phyloP scores from a whole-genome alignment of 2,888 invertebrate genomes.

The Aricia artaxerxes region DNA sequence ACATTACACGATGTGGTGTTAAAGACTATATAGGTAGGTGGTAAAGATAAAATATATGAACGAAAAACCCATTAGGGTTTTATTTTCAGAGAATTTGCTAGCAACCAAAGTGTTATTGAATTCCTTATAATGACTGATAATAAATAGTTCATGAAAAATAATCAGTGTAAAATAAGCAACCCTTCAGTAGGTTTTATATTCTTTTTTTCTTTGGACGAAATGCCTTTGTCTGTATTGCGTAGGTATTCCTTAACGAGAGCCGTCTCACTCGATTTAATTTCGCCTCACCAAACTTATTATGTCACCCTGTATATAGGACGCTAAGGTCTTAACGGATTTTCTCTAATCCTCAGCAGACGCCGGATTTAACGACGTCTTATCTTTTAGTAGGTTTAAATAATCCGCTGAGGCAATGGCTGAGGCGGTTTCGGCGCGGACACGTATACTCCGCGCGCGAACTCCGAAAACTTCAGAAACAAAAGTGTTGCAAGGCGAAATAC shows the following conservation, averaged over 20 bases:
- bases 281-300: conserved; percentile 4
- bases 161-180: not conserved
- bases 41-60: not conserved
- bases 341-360: not conserved
- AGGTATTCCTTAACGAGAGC: not conserved
- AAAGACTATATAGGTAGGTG: not conserved
- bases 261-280: conserved; percentile 20
- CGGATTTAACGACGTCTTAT: conserved; percentile 22
- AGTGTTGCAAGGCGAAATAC: too few relatives aligned
- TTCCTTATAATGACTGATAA: not conserved
- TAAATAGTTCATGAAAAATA: not conserved
- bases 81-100: not conserved
- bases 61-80: not conserved
- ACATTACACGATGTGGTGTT: conserved; percentile 15
- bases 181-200: not conserved
- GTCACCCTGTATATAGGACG: conserved; percentile 23
- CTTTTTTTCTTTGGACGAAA: too few relatives aligned
- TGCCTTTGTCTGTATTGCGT: too few relatives aligned
- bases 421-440: conserved; percentile 36
- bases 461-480: not conserved
- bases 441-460: not conserved
- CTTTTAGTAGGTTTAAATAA: conserved; percentile 36
- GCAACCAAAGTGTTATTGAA: not conserved
- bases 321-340: conserved; percentile 25
- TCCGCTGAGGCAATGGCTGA: conserved; percentile 37